phyloP scores from a whole-genome alignment of 2,888 invertebrate genomes.

The Cyclophora punctaria region DNA sequence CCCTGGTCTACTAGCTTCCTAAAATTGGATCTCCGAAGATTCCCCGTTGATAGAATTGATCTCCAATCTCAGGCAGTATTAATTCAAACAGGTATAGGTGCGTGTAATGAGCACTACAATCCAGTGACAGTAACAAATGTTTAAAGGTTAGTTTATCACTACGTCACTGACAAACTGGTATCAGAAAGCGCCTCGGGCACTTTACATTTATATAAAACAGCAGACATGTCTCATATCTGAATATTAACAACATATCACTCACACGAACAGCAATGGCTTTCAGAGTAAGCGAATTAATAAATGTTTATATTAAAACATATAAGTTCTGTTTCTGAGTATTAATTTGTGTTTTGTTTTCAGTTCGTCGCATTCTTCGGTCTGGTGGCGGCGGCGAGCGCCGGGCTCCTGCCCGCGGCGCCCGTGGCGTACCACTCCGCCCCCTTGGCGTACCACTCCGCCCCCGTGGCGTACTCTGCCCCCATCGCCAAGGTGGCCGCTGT shows the following conservation, averaged over 20 bases:
- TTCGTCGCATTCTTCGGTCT: constrained; percentile 23
- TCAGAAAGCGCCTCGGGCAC: constrained; percentile 13
- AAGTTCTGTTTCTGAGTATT: neutral
- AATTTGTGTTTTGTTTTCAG: constrained; percentile 13
- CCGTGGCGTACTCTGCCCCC: constrained; percentile 28
- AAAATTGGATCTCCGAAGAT: no score
- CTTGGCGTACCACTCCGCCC: constrained; percentile 31
- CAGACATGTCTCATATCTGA: constrained; percentile 8
- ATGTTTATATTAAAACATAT: neutral
- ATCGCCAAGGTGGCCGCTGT: constrained; percentile 33
- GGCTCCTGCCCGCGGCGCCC: constrained; percentile 29
- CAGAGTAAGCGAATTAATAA: constrained; percentile 12
- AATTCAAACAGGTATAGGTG: no score
- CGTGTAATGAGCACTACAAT: no score
- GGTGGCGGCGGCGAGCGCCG: constrained; percentile 24
- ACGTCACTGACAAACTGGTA: no score
- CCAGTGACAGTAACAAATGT: no score
- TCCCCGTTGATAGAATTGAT: no score
- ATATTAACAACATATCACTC: constrained; percentile 4
- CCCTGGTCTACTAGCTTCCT: no score
- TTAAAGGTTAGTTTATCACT: no score
- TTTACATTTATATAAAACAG: constrained; percentile 13
- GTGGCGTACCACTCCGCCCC: constrained; percentile 37
- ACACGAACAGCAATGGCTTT: constrained; percentile 17
- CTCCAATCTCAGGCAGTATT: no score